Conservation (phyloP, 1,140 invertebrate species). For the Drosophila nasuta region DNA sequence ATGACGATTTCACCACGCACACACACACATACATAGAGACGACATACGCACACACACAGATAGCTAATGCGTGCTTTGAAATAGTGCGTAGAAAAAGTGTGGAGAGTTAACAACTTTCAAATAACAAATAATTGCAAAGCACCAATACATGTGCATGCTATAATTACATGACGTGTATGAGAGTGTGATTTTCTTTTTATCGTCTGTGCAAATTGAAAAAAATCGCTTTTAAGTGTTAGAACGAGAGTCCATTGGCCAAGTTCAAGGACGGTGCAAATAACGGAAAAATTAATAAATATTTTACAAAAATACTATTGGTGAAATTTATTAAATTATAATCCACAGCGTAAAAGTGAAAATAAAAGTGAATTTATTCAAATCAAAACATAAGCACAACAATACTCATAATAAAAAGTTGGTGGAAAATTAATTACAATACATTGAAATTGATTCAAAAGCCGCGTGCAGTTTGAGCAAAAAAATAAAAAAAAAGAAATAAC, state of each 20-base stretch:
- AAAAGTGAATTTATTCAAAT: slow-evolving; percentile 28
- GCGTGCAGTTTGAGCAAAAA: slow-evolving; percentile 26
- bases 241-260: slow-evolving; percentile 62
- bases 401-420: slow-evolving; percentile 22
- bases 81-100: slow-evolving; percentile 39
- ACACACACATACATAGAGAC: slow-evolving; percentile 9
- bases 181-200: background rate
- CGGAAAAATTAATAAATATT: background rate
- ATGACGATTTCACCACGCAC: slow-evolving; percentile 50
- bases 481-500: background rate
- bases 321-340: slow-evolving; percentile 24
- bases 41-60: background rate
- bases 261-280: slow-evolving; percentile 58
- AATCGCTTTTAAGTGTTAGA: slow-evolving; percentile 27
- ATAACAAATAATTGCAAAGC: slow-evolving; percentile 34
- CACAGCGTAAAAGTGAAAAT: slow-evolving; percentile 25
- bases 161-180: slow-evolving; percentile 9
- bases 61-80: background rate
- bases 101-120: slow-evolving; percentile 17
- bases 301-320: background rate
- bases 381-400: slow-evolving; percentile 10
- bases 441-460: slow-evolving; percentile 17
- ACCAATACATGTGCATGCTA: slow-evolving; percentile 1
- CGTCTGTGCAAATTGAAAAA: slow-evolving; percentile 21
- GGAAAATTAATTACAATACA: slow-evolving; percentile 16